A percentile compares a stretch with the other conserved stretches of the same genome.
Conservation (phyloP, 2,888 invertebrate species). For the Drosophila crucigera region DNA sequence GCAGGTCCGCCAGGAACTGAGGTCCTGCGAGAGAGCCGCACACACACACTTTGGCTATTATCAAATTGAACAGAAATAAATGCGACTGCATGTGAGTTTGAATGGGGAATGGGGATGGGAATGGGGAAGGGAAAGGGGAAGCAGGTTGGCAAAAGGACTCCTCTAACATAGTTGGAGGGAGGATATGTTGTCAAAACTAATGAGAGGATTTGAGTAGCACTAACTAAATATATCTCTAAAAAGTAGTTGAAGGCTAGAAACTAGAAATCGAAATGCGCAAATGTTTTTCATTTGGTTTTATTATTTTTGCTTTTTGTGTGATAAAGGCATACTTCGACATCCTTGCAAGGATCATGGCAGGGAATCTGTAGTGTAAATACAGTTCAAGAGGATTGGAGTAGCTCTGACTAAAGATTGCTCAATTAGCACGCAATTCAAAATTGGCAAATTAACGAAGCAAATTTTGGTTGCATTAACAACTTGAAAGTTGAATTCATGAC, state of each 20-base stretch:
- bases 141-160: too few relatives aligned
- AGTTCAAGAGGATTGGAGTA: background rate
- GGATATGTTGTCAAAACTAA: background rate
- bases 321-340: background rate
- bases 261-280: background rate
- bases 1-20: conserved; percentile 34
- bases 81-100: conserved; percentile 73
- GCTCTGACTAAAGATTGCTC: background rate
- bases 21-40: conserved; percentile 56
- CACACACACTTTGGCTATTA: conserved; percentile 70
- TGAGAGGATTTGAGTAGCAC: background rate
- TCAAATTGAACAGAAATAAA: conserved; percentile 81
- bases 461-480: background rate
- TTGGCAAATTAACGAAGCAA: background rate
- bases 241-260: background rate
- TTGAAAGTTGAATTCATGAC: background rate
- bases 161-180: background rate
- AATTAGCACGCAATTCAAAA: too few relatives aligned
- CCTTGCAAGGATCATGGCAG: background rate
- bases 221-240: background rate
- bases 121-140: background rate
- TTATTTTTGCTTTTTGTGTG: too few relatives aligned
- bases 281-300: background rate
- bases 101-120: background rate
- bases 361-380: background rate